Conservation (phyloP, 1,140 invertebrate species). For the Papilio glaucus region DNA sequence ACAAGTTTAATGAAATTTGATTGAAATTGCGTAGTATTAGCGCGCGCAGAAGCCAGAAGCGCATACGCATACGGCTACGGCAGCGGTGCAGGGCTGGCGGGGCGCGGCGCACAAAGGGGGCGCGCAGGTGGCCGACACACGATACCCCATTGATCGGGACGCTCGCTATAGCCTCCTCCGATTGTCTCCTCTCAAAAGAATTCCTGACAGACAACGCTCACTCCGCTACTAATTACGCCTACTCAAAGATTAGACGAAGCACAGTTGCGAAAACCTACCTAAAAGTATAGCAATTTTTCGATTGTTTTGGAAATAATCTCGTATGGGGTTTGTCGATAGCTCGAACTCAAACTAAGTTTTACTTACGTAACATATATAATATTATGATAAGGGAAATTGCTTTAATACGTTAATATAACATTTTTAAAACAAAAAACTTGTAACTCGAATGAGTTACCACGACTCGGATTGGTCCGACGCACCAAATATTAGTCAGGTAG, state of each 20-base stretch:
- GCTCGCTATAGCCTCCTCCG: slow-evolving; percentile 65
- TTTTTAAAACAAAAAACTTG: slow-evolving; percentile 1
- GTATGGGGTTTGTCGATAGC: too few species aligned
- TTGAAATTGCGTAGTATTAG: background rate
- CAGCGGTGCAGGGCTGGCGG: slow-evolving; percentile 41
- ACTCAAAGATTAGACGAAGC: slow-evolving; percentile 57
- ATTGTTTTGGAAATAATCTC: too few species aligned
- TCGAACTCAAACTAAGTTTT: too few species aligned
- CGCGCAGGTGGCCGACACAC: slow-evolving; percentile 79
- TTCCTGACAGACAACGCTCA: slow-evolving; percentile 78
- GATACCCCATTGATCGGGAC: slow-evolving; percentile 77
- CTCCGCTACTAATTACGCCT: slow-evolving; percentile 77
- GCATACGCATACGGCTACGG: too few species aligned
- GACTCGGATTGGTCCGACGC: too few species aligned
- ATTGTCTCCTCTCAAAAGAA: slow-evolving; percentile 79
- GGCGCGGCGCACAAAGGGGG: slow-evolving; percentile 49
- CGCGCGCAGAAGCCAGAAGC: slow-evolving; percentile 41
- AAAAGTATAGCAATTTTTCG: too few species aligned
- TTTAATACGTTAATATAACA: background rate
- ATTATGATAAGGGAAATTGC: too few species aligned
- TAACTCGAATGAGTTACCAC: too few species aligned
- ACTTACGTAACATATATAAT: background rate
- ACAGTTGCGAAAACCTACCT: slow-evolving; percentile 17
- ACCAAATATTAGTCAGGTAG: too few species aligned
- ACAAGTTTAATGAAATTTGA: background rate